Conservation (phyloP, 2,797 vertebrate genomes). For the Huso huso region DNA sequence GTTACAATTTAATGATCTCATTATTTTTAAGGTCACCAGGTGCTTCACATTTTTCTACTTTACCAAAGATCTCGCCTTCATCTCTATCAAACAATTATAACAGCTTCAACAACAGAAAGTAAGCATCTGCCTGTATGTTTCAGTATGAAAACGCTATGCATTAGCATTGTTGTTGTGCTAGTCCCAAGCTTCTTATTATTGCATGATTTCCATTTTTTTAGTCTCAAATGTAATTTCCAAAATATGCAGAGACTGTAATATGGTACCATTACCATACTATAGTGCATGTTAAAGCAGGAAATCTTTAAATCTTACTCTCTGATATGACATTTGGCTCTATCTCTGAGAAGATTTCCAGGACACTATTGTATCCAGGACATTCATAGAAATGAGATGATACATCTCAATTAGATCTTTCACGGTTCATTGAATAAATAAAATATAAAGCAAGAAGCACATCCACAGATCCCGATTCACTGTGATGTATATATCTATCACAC, state of each 20-base stretch:
- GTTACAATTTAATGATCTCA: constrained; percentile 87
- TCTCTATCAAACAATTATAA: constrained; percentile 99
- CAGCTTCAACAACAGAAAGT: constrained; percentile 99
- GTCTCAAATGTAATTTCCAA: too few species aligned
- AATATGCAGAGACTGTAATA: too few species aligned
- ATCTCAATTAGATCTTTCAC: too few species aligned
- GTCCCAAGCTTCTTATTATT: not conserved
- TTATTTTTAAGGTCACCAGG: constrained; percentile 97
- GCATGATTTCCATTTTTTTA: not conserved
- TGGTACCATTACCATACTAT: too few species aligned
- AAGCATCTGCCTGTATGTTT: constrained; percentile 61
- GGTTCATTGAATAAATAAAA: too few species aligned
- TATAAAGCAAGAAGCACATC: too few species aligned
- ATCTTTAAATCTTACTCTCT: too few species aligned
- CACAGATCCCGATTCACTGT: too few species aligned
- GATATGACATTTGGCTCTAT: constrained; percentile 1
- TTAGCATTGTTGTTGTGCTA: constrained; percentile 15
- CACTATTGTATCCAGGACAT: too few species aligned
- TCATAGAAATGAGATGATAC: too few species aligned
- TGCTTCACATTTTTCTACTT: constrained; percentile 97
- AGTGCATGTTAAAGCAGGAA: too few species aligned
- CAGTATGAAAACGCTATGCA: constrained; percentile 20
- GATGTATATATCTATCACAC: too few species aligned
- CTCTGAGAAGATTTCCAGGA: not conserved
- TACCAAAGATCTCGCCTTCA: constrained; percentile 99